Conservation (phyloP, 2,113 vertebrate species). For the Porphyrio hochstetteri region DNA sequence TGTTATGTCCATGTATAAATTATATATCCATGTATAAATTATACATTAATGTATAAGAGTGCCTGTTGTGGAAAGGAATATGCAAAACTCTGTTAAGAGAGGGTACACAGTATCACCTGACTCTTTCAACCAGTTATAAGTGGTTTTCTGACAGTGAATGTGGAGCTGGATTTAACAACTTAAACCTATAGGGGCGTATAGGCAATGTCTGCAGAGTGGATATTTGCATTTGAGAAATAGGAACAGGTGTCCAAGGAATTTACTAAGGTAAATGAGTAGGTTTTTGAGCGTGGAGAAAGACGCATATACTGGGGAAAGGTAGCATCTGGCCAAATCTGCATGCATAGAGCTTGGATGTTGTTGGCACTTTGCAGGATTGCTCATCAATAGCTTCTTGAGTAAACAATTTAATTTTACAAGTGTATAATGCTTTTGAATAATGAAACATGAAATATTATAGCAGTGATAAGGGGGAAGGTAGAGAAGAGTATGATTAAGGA, state of each 20-base stretch:
- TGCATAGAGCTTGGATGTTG: not conserved
- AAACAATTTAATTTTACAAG: constrained; percentile 10
- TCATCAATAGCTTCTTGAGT: not conserved
- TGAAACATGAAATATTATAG: not conserved
- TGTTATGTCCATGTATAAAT: not conserved
- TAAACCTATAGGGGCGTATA: not conserved
- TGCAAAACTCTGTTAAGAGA: not conserved
- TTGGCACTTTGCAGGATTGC: not conserved
- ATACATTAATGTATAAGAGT: not conserved
- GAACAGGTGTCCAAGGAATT: not conserved
- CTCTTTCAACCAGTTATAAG: not conserved
- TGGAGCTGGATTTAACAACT: not conserved
- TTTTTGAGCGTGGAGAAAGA: not conserved
- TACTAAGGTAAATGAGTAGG: not conserved
- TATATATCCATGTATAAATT: not conserved
- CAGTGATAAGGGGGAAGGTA: not conserved
- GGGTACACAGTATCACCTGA: not conserved
- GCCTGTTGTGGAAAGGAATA: not conserved
- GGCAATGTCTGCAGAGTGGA: not conserved
- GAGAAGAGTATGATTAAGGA: not conserved
- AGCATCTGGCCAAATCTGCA: not conserved
- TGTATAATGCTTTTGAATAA: not conserved
- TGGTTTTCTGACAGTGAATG: not conserved
- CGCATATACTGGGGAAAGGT: not conserved
- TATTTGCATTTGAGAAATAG: not conserved